phyloP scores from a whole-genome alignment of 2,797 vertebrate genomes.

The Dryobates pubescens region DNA sequence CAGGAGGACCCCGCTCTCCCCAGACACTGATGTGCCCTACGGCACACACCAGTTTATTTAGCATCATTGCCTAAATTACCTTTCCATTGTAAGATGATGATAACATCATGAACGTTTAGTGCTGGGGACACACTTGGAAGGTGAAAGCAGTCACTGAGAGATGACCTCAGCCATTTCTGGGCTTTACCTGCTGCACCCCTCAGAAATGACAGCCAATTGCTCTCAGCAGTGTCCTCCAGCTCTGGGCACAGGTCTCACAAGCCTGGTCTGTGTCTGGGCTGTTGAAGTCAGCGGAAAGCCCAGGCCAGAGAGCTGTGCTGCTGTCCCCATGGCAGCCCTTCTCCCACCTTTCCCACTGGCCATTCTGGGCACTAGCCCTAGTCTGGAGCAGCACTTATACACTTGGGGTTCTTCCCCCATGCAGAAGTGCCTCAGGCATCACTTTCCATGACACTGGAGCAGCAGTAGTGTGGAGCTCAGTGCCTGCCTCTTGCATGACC shows the following conservation, averaged over 20 bases:
- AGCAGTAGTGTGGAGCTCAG: neutral
- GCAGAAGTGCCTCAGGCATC: neutral
- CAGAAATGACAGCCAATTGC: neutral
- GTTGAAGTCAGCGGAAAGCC: neutral
- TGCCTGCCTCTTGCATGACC: neutral
- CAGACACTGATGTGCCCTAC: neutral
- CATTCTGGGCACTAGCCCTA: neutral
- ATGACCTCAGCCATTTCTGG: neutral
- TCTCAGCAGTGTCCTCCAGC: neutral
- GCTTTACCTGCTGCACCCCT: neutral
- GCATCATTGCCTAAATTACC: neutral
- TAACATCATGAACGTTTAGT: neutral
- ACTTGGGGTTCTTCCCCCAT: neutral
- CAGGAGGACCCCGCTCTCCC: constrained; percentile 26
- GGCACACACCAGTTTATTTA: constrained; percentile 1
- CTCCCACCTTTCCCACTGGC: neutral
- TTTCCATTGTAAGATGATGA: neutral
- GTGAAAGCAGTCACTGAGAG: neutral
- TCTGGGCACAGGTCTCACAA: neutral
- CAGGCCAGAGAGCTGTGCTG: neutral
- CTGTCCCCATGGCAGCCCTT: neutral
- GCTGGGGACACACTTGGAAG: neutral
- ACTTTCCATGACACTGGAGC: neutral
- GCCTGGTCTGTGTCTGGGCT: rapidly evolving
- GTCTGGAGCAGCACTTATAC: neutral